Evolutionary conservation across 2,888 invertebrate genomes (phyloP).

Genomic region (Eurytoma californica): DNA sequence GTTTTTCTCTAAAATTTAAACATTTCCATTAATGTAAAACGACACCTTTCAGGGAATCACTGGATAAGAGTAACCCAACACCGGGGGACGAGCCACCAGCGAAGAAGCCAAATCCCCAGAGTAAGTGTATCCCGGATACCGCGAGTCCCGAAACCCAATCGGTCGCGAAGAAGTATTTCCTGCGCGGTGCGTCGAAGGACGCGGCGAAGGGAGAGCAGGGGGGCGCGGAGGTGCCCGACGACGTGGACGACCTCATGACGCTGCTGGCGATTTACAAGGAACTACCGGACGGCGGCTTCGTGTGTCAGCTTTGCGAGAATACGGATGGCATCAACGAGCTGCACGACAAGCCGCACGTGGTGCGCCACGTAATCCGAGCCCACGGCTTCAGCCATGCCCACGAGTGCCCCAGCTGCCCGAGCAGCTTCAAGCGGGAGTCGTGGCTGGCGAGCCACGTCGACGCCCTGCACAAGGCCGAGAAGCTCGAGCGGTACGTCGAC

Average conservation of each 20-base stretch:
- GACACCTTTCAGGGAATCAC: slow-evolving; percentile 12
- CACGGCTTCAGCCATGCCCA: slow-evolving; percentile 13
- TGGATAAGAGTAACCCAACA: not conserved
- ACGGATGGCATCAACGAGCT: not conserved
- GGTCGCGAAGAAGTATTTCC: not conserved
- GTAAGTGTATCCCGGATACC: not conserved
- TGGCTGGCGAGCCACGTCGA: not conserved
- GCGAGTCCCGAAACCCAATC: not conserved
- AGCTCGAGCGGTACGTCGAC: not conserved
- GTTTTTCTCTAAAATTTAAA: not conserved
- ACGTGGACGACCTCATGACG: slow-evolving; percentile 28
- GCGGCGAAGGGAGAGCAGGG: too few relatives aligned
- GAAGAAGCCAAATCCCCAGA: not conserved
- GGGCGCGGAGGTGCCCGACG: not conserved
- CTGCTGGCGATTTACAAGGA: slow-evolving; percentile 18
- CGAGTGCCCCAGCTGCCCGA: slow-evolving; percentile 36
- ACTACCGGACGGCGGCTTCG: slow-evolving; percentile 45
- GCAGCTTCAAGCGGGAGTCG: not conserved
- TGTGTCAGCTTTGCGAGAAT: slow-evolving; percentile 64
- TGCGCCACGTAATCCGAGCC: slow-evolving; percentile 38
- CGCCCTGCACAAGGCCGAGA: not conserved
- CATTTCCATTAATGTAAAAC: not conserved
- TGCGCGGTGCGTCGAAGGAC: not conserved
- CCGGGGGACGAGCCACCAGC: not conserved
- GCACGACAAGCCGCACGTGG: not conserved